These are phyloP conservation scores for Peribatodes rhomboidaria DNA, from an alignment of 2,888 invertebrate genomes.

Conservation along the genomic window DNA sequence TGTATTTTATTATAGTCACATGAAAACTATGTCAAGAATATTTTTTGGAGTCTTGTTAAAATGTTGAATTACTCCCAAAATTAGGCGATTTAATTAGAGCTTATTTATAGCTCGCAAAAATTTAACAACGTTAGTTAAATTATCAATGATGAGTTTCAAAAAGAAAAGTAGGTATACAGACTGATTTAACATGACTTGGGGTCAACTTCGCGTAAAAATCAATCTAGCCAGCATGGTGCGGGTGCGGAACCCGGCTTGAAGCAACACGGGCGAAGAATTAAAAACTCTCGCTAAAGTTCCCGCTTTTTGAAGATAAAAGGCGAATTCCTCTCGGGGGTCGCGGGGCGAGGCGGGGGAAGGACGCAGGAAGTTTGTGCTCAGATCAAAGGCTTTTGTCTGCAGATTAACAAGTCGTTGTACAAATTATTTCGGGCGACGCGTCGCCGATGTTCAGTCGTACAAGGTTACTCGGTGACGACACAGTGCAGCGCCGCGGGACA, in stretches of 20 bases:
- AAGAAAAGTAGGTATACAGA: background rate
- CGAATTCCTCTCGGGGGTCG: slow-evolving; percentile 53
- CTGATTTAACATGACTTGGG: background rate
- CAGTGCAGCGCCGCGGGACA: background rate
- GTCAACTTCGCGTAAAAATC: slow-evolving; percentile 20
- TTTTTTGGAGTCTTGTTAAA: too few relatives aligned
- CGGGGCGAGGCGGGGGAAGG: slow-evolving; percentile 20
- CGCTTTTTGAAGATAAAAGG: slow-evolving; percentile 63
- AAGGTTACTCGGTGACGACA: background rate
- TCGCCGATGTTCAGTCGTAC: slow-evolving; percentile 10
- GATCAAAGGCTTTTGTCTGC: slow-evolving; percentile 75
- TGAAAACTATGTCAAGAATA: too few relatives aligned
- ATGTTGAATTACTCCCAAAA: too few relatives aligned
- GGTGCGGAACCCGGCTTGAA: slow-evolving; percentile 9
- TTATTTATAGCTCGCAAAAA: too few relatives aligned
- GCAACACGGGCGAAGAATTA: slow-evolving; percentile 43
- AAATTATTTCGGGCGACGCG: slow-evolving; percentile 56
- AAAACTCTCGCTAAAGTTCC: slow-evolving; percentile 53
- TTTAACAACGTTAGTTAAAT: too few relatives aligned
- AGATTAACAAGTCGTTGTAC: slow-evolving; percentile 69
- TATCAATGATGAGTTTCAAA: too few relatives aligned
- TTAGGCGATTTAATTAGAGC: too few relatives aligned
- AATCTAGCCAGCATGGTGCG: slow-evolving; percentile 18
- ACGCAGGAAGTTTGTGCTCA: slow-evolving; percentile 61
- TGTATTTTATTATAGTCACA: too few relatives aligned